Conservation (phyloP, 1,140 invertebrate genomes). For the Leptopilina boulardi region DNA sequence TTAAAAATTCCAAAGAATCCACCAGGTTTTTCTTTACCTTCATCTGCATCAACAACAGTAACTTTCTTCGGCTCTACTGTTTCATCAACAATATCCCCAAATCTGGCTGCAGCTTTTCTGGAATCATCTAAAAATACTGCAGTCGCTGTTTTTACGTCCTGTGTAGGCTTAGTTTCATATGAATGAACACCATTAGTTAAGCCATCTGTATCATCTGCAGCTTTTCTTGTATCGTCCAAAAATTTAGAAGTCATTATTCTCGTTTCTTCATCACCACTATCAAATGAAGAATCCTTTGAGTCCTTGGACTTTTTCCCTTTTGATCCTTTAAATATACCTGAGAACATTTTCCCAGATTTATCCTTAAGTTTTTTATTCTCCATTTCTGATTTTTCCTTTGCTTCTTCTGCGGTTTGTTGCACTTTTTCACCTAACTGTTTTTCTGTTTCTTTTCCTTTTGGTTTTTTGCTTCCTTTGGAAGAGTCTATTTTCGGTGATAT, state of each 20-base stretch:
- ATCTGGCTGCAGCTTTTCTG: conserved; percentile 45
- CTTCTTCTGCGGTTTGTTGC: conserved; percentile 50
- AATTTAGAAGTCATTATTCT: conserved; percentile 57
- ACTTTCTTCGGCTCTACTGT: neutral
- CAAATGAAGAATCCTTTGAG: conserved; percentile 68
- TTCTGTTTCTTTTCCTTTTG: conserved; percentile 37
- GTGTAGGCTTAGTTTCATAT: neutral
- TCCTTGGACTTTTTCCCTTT: conserved; percentile 69
- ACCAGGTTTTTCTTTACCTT: conserved; percentile 55
- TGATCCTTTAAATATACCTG: conserved; percentile 70
- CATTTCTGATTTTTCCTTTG: conserved; percentile 60
- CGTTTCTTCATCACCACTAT: conserved; percentile 69
- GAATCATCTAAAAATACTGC: conserved; percentile 57
- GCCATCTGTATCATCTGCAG: conserved; percentile 33
- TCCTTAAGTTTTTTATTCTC: conserved; percentile 69
- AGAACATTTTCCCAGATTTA: conserved; percentile 66
- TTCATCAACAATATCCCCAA: neutral
- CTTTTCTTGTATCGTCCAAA: conserved; percentile 60
- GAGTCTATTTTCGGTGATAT: conserved; percentile 61
- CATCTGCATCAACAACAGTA: conserved; percentile 19
- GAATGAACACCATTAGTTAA: conserved; percentile 8
- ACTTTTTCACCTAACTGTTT: conserved; percentile 52
- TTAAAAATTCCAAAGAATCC: conserved; percentile 65
- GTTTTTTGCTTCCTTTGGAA: conserved; percentile 53
- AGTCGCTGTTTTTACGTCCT: conserved; percentile 47